Conservation (phyloP, 1,140 invertebrate species). For the Drosophila azteca region DNA sequence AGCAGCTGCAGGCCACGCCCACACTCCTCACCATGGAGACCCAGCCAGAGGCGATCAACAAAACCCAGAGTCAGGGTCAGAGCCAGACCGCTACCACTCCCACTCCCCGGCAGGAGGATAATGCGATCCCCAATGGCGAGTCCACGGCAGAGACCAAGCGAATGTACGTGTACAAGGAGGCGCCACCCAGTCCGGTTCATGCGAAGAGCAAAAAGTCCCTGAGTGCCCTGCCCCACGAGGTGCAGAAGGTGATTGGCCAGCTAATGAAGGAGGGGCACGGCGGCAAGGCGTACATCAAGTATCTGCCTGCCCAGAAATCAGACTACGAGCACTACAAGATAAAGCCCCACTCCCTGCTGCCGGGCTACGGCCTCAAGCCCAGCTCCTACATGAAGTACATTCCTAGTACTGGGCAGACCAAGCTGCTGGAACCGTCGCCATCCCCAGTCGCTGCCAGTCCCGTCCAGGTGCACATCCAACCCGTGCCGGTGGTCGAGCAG, state of each 20-base stretch:
- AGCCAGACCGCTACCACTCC: not conserved
- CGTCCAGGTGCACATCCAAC: constrained; percentile 75
- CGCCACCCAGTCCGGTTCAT: constrained; percentile 31
- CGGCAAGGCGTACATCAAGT: constrained; percentile 75
- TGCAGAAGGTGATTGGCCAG: constrained; percentile 75
- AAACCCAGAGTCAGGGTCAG: not conserved
- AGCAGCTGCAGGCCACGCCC: constrained; percentile 27
- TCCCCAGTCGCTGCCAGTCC: constrained; percentile 18
- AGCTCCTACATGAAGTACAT: constrained; percentile 50
- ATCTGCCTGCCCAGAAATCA: constrained; percentile 60
- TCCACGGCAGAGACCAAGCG: constrained; percentile 62
- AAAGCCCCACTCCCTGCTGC: constrained; percentile 17
- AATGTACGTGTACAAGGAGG: constrained; percentile 66
- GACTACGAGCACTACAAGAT: constrained; percentile 64
- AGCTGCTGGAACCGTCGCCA: constrained; percentile 5
- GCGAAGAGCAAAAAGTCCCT: constrained; percentile 67
- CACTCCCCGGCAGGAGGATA: constrained; percentile 38
- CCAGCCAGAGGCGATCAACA: constrained; percentile 10
- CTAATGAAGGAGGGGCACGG: constrained; percentile 63
- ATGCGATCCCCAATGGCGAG: constrained; percentile 45
- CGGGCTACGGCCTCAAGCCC: constrained; percentile 39
- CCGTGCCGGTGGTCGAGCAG: constrained; percentile 76
- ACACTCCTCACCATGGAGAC: constrained; percentile 58
- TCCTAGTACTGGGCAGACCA: constrained; percentile 12
- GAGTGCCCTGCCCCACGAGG: constrained; percentile 62